These are phyloP conservation scores for Helicolenus hilgendorfi DNA, from an alignment of 2,797 vertebrate genomes.

Conservation along the genomic window DNA sequence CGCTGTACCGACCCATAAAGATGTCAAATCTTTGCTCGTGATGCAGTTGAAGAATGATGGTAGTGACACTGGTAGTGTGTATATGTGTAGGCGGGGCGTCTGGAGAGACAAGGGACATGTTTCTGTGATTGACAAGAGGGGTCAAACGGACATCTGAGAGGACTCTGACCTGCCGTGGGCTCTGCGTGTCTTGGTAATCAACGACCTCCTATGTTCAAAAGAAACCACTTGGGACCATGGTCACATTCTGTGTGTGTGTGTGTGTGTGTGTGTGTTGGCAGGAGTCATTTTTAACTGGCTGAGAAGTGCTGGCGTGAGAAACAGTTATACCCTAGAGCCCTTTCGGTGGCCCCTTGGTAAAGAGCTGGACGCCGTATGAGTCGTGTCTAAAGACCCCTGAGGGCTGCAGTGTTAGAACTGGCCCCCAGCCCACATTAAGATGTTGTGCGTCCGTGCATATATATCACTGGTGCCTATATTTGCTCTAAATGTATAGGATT, in stretches of 20 bases:
- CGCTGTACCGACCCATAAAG: background rate
- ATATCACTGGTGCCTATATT: background rate
- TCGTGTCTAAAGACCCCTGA: constrained; percentile 27
- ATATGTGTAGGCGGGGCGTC: background rate
- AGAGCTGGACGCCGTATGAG: constrained; percentile 14
- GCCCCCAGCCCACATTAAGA: constrained; percentile 10
- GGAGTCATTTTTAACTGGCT: constrained; percentile 67
- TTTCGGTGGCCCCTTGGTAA: constrained; percentile 39
- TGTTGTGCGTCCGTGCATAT: constrained; percentile 4
- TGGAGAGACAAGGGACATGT: background rate
- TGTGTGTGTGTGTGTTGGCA: constrained; percentile 34
- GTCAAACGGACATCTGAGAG: constrained; percentile 50
- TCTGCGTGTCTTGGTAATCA: constrained; percentile 47
- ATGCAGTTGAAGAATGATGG: background rate
- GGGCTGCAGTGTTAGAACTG: constrained; percentile 14
- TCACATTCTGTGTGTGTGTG: constrained; percentile 53
- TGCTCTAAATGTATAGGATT: background rate
- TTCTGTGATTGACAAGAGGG: background rate
- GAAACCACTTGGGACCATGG: constrained; percentile 17
- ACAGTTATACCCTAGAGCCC: constrained; percentile 55
- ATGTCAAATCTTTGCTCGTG: background rate
- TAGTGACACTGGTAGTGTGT: background rate
- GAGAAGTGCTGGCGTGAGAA: constrained; percentile 69
- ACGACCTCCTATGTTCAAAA: constrained; percentile 40
- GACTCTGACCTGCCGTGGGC: constrained; percentile 51